phyloP scores from a whole-genome alignment of 2,797 vertebrate species.

The Triplophysa yarkandensis region DNA sequence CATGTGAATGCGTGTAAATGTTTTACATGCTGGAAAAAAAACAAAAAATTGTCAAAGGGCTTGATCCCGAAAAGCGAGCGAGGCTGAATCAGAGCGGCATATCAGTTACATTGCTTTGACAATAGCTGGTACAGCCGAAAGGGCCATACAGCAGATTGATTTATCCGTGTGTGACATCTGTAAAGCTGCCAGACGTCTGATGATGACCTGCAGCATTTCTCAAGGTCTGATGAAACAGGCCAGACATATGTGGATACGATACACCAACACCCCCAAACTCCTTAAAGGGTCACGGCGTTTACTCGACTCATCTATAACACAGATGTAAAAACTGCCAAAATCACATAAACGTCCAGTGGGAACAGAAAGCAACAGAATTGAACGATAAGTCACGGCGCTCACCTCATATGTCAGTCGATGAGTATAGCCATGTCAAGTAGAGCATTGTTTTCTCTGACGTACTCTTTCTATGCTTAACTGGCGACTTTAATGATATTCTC shows the following conservation, averaged over 20 bases:
- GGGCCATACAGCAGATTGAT: constrained; percentile 22
- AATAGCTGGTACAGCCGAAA: constrained; percentile 36
- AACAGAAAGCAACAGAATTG: constrained; percentile 41
- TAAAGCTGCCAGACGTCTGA: constrained; percentile 38
- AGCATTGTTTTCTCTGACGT: neutral
- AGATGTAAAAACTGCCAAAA: constrained; percentile 33
- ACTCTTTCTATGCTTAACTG: constrained; percentile 25
- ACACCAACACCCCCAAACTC: constrained; percentile 43
- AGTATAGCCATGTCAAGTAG: constrained; percentile 1
- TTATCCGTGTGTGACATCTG: constrained; percentile 35
- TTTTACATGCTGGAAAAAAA: neutral
- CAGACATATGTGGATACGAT: constrained; percentile 38
- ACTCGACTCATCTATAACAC: constrained; percentile 17
- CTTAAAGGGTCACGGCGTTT: constrained; percentile 13
- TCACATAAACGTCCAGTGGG: constrained; percentile 11
- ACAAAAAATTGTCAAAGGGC: neutral
- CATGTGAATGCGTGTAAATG: neutral
- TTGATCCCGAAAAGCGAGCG: neutral
- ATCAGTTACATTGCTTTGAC: constrained; percentile 14
- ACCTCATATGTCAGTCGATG: constrained; percentile 3
- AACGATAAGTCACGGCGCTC: constrained; percentile 35
- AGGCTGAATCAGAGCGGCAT: neutral
- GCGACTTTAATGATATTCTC: constrained; percentile 54
- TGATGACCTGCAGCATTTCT: constrained; percentile 30
- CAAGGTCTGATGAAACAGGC: constrained; percentile 42